Evolutionary conservation across 2,797 vertebrate genomes (phyloP).

Genomic region (Gobionotothen gibberifrons): DNA sequence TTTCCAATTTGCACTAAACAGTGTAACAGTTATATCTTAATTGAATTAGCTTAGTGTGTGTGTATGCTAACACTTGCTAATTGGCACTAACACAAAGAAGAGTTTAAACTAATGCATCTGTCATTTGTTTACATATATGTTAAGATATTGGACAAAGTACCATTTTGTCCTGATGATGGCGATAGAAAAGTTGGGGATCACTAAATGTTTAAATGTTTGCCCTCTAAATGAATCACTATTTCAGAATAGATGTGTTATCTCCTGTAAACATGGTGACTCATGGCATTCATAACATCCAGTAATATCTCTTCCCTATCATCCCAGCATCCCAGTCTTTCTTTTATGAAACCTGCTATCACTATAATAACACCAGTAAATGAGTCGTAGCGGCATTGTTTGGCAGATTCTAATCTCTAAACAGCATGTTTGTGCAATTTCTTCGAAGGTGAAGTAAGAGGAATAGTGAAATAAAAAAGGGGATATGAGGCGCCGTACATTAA

Average conservation of each 20-base stretch:
- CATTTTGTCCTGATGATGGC: neutral
- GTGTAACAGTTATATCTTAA: neutral
- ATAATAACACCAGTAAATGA: conserved; percentile 57
- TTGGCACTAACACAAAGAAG: neutral
- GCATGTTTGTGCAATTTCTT: conserved; percentile 21
- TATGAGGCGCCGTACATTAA: neutral
- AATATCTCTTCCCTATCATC: conserved; percentile 47
- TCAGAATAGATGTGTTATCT: conserved; percentile 35
- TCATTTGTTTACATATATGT: neutral
- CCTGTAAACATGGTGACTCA: conserved; percentile 52
- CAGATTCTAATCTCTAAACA: conserved; percentile 49
- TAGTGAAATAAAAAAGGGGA: neutral
- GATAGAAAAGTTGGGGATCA: neutral
- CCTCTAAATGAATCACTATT: conserved; percentile 25
- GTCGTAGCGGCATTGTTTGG: conserved; percentile 40
- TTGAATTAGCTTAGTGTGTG: neutral
- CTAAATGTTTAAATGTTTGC: neutral
- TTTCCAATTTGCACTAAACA: neutral
- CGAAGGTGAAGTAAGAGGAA: conserved; percentile 18
- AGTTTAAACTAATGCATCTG: neutral
- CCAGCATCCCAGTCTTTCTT: conserved; percentile 46
- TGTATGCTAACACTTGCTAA: neutral
- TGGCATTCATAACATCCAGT: conserved; percentile 22
- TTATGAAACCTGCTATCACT: conserved; percentile 48
- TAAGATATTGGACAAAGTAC: neutral